These are phyloP conservation scores for Catharus fuscescens DNA, from an alignment of 2,113 vertebrate genomes.

Conservation along the genomic window DNA sequence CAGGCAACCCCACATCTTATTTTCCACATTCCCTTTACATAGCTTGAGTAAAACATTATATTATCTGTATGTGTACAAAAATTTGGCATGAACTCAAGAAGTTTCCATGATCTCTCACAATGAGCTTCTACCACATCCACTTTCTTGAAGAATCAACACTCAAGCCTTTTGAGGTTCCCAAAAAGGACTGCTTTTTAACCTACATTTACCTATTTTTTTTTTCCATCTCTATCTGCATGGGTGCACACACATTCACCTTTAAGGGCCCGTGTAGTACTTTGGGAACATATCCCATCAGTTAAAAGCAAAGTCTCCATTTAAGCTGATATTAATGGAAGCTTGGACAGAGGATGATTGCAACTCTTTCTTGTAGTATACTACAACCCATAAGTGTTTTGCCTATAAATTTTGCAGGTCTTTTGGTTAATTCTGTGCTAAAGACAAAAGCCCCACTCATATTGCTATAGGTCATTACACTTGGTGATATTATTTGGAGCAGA, in stretches of 20 bases:
- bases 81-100: not conserved
- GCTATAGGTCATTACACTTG: not conserved
- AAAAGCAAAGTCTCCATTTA: not conserved
- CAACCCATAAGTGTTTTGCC: not conserved
- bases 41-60: not conserved
- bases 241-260: not conserved
- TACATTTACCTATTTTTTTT: not conserved
- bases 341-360: not conserved
- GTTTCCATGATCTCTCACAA: not conserved
- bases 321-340: not conserved
- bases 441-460: not conserved
- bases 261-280: not conserved
- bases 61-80: not conserved
- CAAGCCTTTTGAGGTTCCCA: not conserved
- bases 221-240: accelerated
- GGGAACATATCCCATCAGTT: not conserved
- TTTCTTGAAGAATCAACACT: not conserved
- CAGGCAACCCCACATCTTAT: not conserved
- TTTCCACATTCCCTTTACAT: not conserved
- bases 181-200: not conserved
- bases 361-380: not conserved
- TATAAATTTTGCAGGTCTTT: not conserved
- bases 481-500: not conserved
- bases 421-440: not conserved
- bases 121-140: not conserved